Percentiles rank a stretch among this genome's conserved stretches.
These are phyloP conservation scores for Lonchura striata DNA, from an alignment of 2,113 vertebrate species.

Conservation along the genomic window DNA sequence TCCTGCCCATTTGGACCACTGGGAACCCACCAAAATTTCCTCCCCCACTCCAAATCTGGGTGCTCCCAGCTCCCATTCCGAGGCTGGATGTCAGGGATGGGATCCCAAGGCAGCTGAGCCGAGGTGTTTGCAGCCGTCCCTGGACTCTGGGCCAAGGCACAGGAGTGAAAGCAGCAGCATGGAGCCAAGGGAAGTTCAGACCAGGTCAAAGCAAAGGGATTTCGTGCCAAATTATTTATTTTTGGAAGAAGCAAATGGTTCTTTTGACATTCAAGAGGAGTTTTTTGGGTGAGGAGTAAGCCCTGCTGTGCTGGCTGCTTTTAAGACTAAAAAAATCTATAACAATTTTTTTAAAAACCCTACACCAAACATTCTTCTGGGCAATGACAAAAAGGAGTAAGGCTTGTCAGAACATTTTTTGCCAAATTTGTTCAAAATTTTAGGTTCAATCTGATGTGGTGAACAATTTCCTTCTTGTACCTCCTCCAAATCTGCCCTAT, in stretches of 20 bases:
- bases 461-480: neutral
- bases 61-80: neutral
- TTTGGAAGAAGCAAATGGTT: neutral
- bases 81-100: neutral
- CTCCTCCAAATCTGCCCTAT: neutral
- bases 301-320: neutral
- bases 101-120: neutral
- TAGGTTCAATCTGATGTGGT: neutral
- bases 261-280: neutral
- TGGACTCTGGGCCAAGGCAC: neutral
- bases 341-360: neutral
- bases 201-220: neutral
- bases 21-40: neutral
- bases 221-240: neutral
- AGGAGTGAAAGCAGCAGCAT: neutral
- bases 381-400: neutral
- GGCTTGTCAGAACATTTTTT: neutral
- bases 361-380: neutral
- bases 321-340: neutral
- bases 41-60: neutral
- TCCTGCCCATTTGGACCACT: neutral
- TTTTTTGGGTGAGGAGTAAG: neutral
- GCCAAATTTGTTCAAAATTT: neutral
- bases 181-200: neutral
- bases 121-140: neutral